A percentile compares a stretch with the other conserved stretches of the same genome.
phyloP scores from a whole-genome alignment of 2,888 invertebrate genomes.

The Clivina fossor region DNA sequence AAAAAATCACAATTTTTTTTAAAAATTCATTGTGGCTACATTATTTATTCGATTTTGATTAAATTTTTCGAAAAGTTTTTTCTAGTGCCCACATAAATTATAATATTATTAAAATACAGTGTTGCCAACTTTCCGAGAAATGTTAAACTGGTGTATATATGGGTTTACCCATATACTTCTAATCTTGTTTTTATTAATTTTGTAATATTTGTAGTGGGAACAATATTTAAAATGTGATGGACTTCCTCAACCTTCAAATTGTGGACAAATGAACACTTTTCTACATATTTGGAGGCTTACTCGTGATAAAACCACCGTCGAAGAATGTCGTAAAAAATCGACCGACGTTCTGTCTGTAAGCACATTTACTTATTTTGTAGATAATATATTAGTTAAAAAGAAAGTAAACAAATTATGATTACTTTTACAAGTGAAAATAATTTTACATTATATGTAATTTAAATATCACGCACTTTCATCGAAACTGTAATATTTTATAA shows the following conservation, averaged over 20 bases:
- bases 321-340: constrained; percentile 51
- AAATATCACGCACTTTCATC: too few species aligned
- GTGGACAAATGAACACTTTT: constrained; percentile 58
- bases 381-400: too few species aligned
- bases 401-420: neutral
- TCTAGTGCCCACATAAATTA: too few species aligned
- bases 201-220: constrained; percentile 53
- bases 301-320: constrained; percentile 50
- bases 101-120: too few species aligned
- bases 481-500: too few species aligned
- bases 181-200: neutral
- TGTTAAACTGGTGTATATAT: too few species aligned
- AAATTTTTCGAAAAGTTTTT: too few species aligned
- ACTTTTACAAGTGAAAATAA: neutral
- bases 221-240: constrained; percentile 59
- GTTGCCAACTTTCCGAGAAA: too few species aligned
- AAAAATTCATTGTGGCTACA: too few species aligned
- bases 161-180: too few species aligned
- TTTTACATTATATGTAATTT: neutral
- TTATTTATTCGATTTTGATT: too few species aligned
- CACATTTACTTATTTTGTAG: constrained; percentile 24
- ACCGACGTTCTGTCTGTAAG: constrained; percentile 53
- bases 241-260: constrained; percentile 56
- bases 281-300: constrained; percentile 57
- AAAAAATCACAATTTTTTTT: too few species aligned